These are phyloP conservation scores for Sitta europaea DNA, from an alignment of 2,113 vertebrate genomes.

Conservation along the genomic window DNA sequence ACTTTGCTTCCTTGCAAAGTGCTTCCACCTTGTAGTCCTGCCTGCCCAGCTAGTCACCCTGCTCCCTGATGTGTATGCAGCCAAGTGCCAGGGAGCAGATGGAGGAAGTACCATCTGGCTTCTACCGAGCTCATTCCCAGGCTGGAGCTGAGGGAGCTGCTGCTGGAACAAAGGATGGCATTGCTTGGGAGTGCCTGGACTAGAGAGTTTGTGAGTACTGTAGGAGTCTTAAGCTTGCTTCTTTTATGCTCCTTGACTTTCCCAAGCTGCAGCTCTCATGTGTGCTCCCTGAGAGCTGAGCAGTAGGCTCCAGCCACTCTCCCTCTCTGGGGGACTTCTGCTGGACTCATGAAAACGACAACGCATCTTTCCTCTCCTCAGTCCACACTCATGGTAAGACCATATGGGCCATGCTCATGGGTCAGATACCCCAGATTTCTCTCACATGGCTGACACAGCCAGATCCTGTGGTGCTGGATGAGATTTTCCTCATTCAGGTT, in stretches of 20 bases:
- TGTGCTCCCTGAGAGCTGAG: neutral
- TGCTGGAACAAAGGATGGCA: constrained; percentile 20
- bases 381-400: neutral
- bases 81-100: neutral
- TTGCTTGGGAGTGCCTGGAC: neutral
- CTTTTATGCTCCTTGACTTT: neutral
- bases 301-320: neutral
- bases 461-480: neutral
- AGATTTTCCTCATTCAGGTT: neutral
- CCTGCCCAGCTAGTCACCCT: neutral
- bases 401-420: neutral
- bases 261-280: neutral
- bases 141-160: neutral
- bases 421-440: neutral
- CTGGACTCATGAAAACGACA: neutral
- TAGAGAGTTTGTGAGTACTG: neutral
- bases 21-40: neutral
- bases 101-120: constrained; percentile 19
- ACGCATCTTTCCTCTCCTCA: neutral
- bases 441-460: neutral
- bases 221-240: neutral
- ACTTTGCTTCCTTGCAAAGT: neutral
- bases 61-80: neutral
- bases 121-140: neutral
- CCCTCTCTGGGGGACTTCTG: neutral